These are phyloP conservation scores for Polyodon spathula DNA, from an alignment of 2,113 vertebrate genomes.

Conservation along the genomic window DNA sequence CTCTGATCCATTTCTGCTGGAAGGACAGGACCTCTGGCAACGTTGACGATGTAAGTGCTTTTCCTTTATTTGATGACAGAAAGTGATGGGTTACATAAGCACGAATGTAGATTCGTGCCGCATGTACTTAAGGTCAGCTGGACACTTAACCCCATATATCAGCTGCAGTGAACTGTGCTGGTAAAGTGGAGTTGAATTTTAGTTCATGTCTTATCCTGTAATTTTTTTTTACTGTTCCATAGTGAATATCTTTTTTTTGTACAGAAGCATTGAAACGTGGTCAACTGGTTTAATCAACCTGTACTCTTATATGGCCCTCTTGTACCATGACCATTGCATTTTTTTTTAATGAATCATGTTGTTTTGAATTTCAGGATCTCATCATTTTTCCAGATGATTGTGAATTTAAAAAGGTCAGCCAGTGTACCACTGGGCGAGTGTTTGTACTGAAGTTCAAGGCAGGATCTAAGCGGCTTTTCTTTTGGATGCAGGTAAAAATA, in stretches of 20 bases:
- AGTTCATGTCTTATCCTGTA: too few relatives aligned
- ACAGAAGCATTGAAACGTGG: too few relatives aligned
- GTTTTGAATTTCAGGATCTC: constrained; percentile 63
- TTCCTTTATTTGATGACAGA: not conserved
- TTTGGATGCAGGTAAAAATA: constrained; percentile 89
- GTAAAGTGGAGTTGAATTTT: too few relatives aligned
- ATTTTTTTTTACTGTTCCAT: too few relatives aligned
- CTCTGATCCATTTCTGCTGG: constrained; percentile 97
- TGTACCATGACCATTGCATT: too few relatives aligned
- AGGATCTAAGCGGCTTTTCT: constrained; percentile 90
- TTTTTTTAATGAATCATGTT: not conserved
- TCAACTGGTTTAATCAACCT: too few relatives aligned
- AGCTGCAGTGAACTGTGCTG: too few relatives aligned
- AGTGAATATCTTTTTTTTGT: too few relatives aligned
- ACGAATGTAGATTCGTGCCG: too few relatives aligned
- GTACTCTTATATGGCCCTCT: too few relatives aligned
- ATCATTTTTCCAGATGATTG: constrained; percentile 97
- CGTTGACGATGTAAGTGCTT: constrained; percentile 76
- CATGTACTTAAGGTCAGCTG: not conserved
- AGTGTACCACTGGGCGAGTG: constrained; percentile 88
- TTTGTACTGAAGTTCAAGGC: constrained; percentile 95
- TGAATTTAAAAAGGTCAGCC: constrained; percentile 88
- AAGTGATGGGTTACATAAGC: not conserved
- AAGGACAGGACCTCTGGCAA: constrained; percentile 87
- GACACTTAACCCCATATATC: too few relatives aligned